Evolutionary conservation across 2,797 vertebrate genomes (phyloP), one percentile per base, ranked within the genome.

Genomic region (Pipistrellus kuhlii): DNA sequence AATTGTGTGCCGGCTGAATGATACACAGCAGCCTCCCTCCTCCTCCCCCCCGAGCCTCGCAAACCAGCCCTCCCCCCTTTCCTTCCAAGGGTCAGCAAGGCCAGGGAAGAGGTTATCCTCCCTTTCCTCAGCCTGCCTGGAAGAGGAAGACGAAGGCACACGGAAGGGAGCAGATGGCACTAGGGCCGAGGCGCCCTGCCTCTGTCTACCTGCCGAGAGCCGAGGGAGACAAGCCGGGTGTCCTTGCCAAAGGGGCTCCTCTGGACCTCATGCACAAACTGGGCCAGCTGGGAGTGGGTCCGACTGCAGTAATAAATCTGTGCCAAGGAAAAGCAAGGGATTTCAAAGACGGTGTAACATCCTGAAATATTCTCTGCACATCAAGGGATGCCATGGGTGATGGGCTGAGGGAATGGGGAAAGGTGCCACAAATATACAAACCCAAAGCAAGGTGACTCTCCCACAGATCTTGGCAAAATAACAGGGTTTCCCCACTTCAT

Each of bases 301-400:
- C 99, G 99, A 90, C 99, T 99, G 97, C 99, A 99, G 98, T 99
- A 99, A 97, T 99, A 99, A 94, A 99, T 99, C 99, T 99, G 90
- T 44, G 17, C 0, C 13, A 48, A 77, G 46, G n/a, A 41, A 66
- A 69, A 80, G 3, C 30, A 13, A 23, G 38, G 27, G 18, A 55
- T 44, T 18, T 77, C 73, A 83, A 68, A 44, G 44, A 17, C 20
- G 4, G 59, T 15, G 0, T 15, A 20, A 35, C 5, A 30, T 4
- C 20, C 44, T 86, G 5, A 23, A 11, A 17, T 1, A 25, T 2
- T 18, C 25, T 64, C 38, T 6, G 18, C 14, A 41, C 3, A 46
- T 15, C 1, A 1, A 62, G 48, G 30, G 13, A 27, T 1, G 7
- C 30, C 12, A 4, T 9, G 15, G 38, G 64, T 27, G 8, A 85